Percentiles rank a stretch among this genome's conserved stretches.
These are phyloP conservation scores for Nothoprocta pentlandii DNA, from an alignment of 2,113 vertebrate genomes.

Conservation along the genomic window DNA sequence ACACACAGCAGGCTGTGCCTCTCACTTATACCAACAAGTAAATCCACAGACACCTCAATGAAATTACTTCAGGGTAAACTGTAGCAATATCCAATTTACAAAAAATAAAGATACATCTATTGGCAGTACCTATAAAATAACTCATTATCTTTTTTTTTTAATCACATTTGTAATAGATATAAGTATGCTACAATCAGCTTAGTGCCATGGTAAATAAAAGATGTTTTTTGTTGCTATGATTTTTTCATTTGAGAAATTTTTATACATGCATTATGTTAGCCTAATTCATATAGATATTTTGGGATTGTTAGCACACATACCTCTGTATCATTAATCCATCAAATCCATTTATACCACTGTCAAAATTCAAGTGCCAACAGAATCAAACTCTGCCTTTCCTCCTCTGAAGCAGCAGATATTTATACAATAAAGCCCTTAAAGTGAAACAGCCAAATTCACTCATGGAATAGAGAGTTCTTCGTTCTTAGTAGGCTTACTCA, in stretches of 20 bases:
- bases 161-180: conserved; percentile 31
- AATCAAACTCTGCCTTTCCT: background rate
- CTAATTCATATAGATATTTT: background rate
- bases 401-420: background rate
- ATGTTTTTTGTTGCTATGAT: conserved; percentile 39
- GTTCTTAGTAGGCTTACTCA: background rate
- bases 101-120: background rate
- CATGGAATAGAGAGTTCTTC: background rate
- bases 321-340: conserved; percentile 6
- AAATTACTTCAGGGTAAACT: conserved; percentile 2
- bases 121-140: conserved; percentile 15
- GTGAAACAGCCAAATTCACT: background rate
- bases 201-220: conserved; percentile 53
- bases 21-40: background rate
- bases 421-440: background rate
- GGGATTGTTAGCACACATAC: background rate
- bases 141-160: conserved; percentile 27
- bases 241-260: conserved; percentile 46
- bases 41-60: conserved; percentile 38
- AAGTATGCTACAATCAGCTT: conserved; percentile 21
- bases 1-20: conserved; percentile 34
- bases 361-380: background rate
- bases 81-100: background rate
- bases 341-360: background rate
- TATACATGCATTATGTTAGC: conserved; percentile 36